A percentile compares a stretch with the other conserved stretches of the same genome.
Evolutionary conservation across 2,113 vertebrate species (phyloP).

Genomic region (Puffinus mauretanicus): DNA sequence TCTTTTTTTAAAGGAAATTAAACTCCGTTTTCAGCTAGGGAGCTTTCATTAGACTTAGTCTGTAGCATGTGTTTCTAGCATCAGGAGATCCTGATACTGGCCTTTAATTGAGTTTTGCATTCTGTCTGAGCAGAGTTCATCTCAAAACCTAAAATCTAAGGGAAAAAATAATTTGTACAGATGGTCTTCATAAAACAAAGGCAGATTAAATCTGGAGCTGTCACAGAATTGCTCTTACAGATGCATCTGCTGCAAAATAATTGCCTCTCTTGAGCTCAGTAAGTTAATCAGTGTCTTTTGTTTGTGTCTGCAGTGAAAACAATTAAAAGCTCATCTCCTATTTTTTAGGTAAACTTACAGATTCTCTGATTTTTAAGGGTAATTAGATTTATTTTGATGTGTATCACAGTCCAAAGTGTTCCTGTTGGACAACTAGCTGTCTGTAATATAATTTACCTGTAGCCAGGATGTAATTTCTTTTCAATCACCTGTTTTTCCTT

Average conservation of each 20-base stretch:
- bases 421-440: conserved; percentile 58
- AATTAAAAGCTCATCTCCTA: conserved; percentile 66
- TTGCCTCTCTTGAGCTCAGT: conserved; percentile 58
- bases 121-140: conserved; percentile 42
- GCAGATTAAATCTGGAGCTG: conserved; percentile 63
- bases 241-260: conserved; percentile 65
- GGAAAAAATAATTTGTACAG: conserved; percentile 55
- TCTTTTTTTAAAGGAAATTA: conserved; percentile 72
- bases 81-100: conserved; percentile 52
- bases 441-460: conserved; percentile 71
- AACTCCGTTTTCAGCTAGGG: conserved; percentile 56
- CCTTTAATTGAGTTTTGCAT: conserved; percentile 63
- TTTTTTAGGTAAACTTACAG: conserved; percentile 62
- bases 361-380: conserved; percentile 48
- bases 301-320: conserved; percentile 53
- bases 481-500: conserved; percentile 26
- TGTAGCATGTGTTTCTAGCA: background rate
- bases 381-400: conserved; percentile 73
- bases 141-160: conserved; percentile 58
- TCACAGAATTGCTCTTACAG: conserved; percentile 38
- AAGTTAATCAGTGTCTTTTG: conserved; percentile 41
- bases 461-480: conserved; percentile 49
- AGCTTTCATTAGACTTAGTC: conserved; percentile 32
- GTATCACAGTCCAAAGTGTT: conserved; percentile 64
- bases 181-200: conserved; percentile 68